Percentiles rank a stretch among this genome's conserved stretches.
phyloP scores from a whole-genome alignment of 1,140 invertebrate species.

The Drosophila biarmipes region DNA sequence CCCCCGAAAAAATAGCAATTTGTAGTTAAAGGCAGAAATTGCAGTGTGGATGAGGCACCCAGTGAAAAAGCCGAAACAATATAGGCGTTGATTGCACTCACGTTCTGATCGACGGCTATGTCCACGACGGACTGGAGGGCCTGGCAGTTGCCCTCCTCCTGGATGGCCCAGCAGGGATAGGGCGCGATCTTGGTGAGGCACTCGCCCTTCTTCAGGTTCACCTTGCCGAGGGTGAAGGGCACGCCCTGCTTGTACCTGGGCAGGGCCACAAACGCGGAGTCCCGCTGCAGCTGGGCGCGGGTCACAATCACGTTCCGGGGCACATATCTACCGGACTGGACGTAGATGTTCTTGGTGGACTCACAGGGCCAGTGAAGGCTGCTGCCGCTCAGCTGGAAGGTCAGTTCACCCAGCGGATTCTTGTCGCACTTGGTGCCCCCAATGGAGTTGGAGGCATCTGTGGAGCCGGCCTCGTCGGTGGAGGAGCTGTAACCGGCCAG shows the following conservation, averaged over 20 bases:
- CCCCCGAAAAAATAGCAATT: constrained; percentile 6
- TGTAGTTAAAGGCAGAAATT: constrained; percentile 23
- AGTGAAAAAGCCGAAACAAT: constrained; percentile 10
- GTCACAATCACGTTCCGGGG: constrained; percentile 87
- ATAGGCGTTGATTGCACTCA: constrained; percentile 65
- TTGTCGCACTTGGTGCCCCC: constrained; percentile 59
- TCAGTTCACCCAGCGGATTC: constrained; percentile 75
- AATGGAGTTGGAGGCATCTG: constrained; percentile 46
- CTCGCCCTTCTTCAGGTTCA: constrained; percentile 85
- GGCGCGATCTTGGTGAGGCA: constrained; percentile 85
- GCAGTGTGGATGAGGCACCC: not conserved
- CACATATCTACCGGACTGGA: constrained; percentile 86
- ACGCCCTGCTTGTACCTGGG: constrained; percentile 87
- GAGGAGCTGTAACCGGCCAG: constrained; percentile 47
- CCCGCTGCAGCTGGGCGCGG: constrained; percentile 86
- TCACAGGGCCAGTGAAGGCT: constrained; percentile 86
- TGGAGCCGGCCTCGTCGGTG: constrained; percentile 8
- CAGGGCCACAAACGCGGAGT: constrained; percentile 86
- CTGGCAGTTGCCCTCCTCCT: constrained; percentile 87
- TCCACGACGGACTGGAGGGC: constrained; percentile 88
- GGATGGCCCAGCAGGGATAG: constrained; percentile 87
- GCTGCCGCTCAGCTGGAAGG: constrained; percentile 85
- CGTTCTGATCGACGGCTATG: constrained; percentile 86
- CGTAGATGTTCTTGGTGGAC: constrained; percentile 87
- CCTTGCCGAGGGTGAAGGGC: constrained; percentile 87